Percentiles rank a stretch among this genome's conserved stretches.
Conservation (phyloP, 2,888 invertebrate genomes). For the Cryptosula pallasiana region DNA sequence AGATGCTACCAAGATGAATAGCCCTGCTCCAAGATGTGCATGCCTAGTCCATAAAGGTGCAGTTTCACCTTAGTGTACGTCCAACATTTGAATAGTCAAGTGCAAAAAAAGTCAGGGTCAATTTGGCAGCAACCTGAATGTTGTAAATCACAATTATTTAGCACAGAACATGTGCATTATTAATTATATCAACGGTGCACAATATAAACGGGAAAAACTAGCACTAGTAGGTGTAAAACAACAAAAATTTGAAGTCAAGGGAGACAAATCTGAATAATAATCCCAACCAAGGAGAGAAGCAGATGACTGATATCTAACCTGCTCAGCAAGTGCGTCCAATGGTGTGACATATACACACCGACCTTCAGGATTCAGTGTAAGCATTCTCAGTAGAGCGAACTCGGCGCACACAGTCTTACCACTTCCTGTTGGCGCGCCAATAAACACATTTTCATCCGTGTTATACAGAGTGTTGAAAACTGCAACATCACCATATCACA, state of each 20-base stretch:
- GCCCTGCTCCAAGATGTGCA: not conserved
- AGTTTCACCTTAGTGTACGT: no score
- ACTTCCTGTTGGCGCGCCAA: constrained; percentile 60
- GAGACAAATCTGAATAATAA: not conserved
- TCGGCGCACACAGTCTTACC: constrained; percentile 89
- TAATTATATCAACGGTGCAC: no score
- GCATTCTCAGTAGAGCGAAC: constrained; percentile 82
- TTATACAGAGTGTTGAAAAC: constrained; percentile 98
- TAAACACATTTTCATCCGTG: constrained; percentile 94
- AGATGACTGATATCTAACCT: no score
- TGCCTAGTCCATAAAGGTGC: not conserved
- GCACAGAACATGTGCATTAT: no score
- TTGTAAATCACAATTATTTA: no score
- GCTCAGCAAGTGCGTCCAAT: constrained; percentile 78
- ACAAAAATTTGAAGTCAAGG: not conserved
- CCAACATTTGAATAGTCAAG: no score
- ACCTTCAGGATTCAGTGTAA: constrained; percentile 54
- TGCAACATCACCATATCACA: no score
- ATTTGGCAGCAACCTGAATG: no score
- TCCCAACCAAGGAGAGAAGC: constrained; percentile 51
- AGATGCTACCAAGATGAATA: not conserved
- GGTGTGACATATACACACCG: constrained; percentile 91
- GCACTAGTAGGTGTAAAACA: no score
- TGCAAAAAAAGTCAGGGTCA: no score
- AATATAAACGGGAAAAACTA: no score